Evolutionary conservation across 2,888 invertebrate species (phyloP), one percentile per base, ranked within the genome.

Genomic region (Mylabris sibirica): DNA sequence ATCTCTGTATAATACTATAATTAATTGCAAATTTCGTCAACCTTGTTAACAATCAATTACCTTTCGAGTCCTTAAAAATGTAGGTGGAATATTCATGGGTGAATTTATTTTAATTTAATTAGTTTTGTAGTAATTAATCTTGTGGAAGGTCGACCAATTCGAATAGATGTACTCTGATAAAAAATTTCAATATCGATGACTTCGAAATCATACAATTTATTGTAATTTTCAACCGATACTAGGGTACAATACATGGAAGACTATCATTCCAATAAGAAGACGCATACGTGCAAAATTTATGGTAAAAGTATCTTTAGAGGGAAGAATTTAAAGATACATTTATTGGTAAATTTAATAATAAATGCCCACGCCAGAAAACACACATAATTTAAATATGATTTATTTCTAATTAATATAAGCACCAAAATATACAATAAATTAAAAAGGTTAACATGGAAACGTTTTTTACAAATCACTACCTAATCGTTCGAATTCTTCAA

Each of bases 401-500:
- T 30, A 30, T 30, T 8, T 30, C n/a, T 30, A 57, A 57, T 14
- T 57, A 57, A 57, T 26, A n/a, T n/a, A n/a, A n/a, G n/a, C 8
- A 49, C 2, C 20, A 49, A 8, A 6, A 22, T 6, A 26, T 14
- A 12, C 1, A 63, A 63, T 26, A 41, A 41, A 63, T 49, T 12
- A 41, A 11, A 14, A 11, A 61, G 38, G 11, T 12, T 1, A 17
- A 5, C 38, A 41, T 62, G 22, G 20, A 38, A 14, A 35, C n/a
- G 9, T 60, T 20, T 11, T 5, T 57, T 44, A 22, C 0, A 11
- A 26, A 73, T 78, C 78, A 22, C 66, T 67, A 9, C 96, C 96
- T 71, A 98, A 88, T 75, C 91, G 88, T 80, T 96, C 95, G 78
- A 98, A 93, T 85, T 97, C 96, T 74, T 93, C 89, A 12, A 97